Base-by-base conservation (phyloP, 2,797 vertebrate genomes). In the Catostomus latipinnis region DNA sequence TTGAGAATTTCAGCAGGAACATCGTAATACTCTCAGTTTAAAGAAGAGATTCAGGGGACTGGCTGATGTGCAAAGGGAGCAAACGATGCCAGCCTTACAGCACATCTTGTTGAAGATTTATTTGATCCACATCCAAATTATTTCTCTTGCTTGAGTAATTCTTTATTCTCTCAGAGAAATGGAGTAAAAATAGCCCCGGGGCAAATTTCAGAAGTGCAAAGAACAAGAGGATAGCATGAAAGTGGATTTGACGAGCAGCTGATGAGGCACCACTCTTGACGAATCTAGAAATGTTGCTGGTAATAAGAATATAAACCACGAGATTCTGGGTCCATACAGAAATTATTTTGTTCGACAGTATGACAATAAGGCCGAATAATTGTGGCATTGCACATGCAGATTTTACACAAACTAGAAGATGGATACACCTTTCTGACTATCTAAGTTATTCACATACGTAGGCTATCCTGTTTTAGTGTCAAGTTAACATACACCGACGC, bases 91-190 rank as follows among this genome's bases (percentile, higher is more conserved):
- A 90, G 88, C 88, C 84, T 90, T 91, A 91, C 91, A 91, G 89
- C 85, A 75, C 63, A 88, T 89, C 88, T 91, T 89, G 82, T 86
- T 50, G 85, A 90, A 88, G 86, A 83, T 87, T 76, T 80, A 81
- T 84, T 87, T 85, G 86, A 91, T 90, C 88, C 77, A 77, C 72
- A 87, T 82, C 74, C 71, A 83, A 53, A 86, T 94, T 90, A 93
- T 93, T 92, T 87, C 82, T 88, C 90, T 83, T 92, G 92, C 90
- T 90, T 80, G 34, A 87, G 87, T 88, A 91, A 93, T 93, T 92
- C 87, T 86, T 90, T 91, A 92, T 93, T 93, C 91, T 93, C 86
- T 92, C 71, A 88, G 91, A 91, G 89, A 89, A 88, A 89, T 80
- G 80, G 90, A 84, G 87, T 83, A 84, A 90, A 92, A 93, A 92